Conservation (phyloP, 2,797 vertebrate genomes). For the Nasua narica region DNA sequence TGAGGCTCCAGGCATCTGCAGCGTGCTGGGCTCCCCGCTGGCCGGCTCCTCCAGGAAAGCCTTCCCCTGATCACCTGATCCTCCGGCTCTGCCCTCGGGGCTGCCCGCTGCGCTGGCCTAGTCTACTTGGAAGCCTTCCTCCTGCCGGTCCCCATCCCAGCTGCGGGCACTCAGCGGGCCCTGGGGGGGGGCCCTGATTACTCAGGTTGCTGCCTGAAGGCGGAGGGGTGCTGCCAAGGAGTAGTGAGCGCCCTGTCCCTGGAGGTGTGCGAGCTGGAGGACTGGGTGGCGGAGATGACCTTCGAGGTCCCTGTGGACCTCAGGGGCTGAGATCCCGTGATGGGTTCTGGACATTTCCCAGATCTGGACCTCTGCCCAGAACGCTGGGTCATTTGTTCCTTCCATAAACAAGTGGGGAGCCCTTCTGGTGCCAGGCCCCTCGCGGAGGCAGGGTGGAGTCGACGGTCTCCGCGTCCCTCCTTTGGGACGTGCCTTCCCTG, state of each 20-base stretch:
- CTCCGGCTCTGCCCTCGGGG: not conserved
- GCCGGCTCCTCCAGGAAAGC: not conserved
- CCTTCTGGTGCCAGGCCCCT: conserved; percentile 32
- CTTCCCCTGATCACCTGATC: not conserved
- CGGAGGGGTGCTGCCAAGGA: not conserved
- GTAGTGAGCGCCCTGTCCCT: not conserved
- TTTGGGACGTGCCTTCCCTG: not conserved
- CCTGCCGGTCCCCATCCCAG: not conserved
- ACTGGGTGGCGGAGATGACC: not conserved
- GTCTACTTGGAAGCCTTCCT: not conserved
- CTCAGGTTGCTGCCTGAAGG: not conserved
- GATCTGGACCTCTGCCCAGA: conserved; percentile 46
- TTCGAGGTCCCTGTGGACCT: not conserved
- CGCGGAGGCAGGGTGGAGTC: not conserved
- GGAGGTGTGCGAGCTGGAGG: not conserved
- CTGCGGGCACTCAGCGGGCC: not conserved
- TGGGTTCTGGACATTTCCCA: conserved; percentile 13
- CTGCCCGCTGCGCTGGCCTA: accelerated
- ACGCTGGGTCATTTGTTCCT: conserved; percentile 38
- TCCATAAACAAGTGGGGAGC: conserved; percentile 39
- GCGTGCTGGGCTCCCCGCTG: accelerated
- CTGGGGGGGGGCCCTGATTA: not conserved
- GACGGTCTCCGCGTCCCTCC: not conserved
- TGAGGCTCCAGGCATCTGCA: not conserved
- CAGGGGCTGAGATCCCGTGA: not conserved